A percentile compares a stretch with the other conserved stretches of the same genome.
These are phyloP conservation scores for Rhinolophus sinicus DNA, from an alignment of 2,113 vertebrate species.

Conservation along the genomic window DNA sequence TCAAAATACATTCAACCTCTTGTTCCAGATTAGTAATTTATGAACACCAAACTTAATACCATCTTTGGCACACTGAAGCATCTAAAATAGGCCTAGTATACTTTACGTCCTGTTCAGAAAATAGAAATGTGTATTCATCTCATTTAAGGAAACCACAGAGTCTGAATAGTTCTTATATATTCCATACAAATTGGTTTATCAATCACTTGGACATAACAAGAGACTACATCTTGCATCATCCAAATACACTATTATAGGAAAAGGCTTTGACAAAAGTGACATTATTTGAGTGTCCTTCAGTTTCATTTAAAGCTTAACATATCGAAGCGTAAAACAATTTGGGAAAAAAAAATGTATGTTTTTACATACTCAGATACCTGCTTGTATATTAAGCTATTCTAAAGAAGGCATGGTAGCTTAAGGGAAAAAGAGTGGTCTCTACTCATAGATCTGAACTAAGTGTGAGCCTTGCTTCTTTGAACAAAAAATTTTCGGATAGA, in stretches of 20 bases:
- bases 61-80: constrained; percentile 87
- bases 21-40: constrained; percentile 91
- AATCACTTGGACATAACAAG: constrained; percentile 65
- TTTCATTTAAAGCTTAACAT: constrained; percentile 26
- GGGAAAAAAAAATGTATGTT: not conserved
- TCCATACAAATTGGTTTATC: constrained; percentile 71
- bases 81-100: constrained; percentile 85
- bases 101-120: constrained; percentile 85
- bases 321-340: not conserved
- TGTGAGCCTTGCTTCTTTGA: constrained; percentile 5
- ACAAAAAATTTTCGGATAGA: constrained; percentile 22
- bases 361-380: constrained; percentile 34
- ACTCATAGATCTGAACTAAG: constrained; percentile 28
- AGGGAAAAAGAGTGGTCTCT: not conserved
- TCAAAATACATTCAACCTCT: constrained; percentile 92
- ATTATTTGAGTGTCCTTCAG: constrained; percentile 35
- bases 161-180: constrained; percentile 76
- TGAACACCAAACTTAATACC: constrained; percentile 88
- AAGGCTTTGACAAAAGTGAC: constrained; percentile 92
- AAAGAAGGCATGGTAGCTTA: constrained; percentile 23
- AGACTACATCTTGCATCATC: constrained; percentile 58
- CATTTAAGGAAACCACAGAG: constrained; percentile 82
- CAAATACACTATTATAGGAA: constrained; percentile 77
- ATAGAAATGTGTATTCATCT: constrained; percentile 79
- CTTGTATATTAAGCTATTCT: constrained; percentile 52